These are phyloP conservation scores for Metopolophium dirhodum DNA, from an alignment of 1,140 invertebrate genomes.

Conservation along the genomic window DNA sequence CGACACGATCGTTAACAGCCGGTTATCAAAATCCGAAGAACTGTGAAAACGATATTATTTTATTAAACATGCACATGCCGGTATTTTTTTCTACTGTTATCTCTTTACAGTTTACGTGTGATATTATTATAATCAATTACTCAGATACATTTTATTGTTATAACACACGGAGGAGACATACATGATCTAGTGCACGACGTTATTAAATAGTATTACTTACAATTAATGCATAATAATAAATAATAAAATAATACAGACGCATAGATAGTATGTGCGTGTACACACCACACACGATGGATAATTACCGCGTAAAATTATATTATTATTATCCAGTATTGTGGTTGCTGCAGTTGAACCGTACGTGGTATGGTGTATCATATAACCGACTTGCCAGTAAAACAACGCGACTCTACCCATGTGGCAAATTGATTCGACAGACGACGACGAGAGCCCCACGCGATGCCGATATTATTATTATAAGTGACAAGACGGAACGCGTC, in stretches of 20 bases:
- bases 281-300: background rate
- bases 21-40: conserved; percentile 32
- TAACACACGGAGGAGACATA: background rate
- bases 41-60: background rate
- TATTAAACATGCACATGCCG: conserved; percentile 6
- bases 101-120: background rate
- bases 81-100: background rate
- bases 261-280: background rate
- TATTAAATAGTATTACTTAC: background rate
- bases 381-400: conserved; percentile 17
- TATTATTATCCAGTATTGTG: conserved; percentile 23
- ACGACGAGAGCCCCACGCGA: background rate
- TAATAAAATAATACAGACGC: background rate
- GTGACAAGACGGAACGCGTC: background rate
- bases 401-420: background rate
- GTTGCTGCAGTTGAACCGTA: background rate
- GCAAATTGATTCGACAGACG: conserved; percentile 39
- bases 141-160: background rate
- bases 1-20: conserved; percentile 21
- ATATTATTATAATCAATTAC: background rate
- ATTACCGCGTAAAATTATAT: conserved; percentile 48
- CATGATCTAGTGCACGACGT: background rate
- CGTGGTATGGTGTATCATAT: background rate
- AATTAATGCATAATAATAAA: background rate
- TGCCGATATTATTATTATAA: background rate